These are phyloP conservation scores for Notamacropus eugenii DNA, from an alignment of 2,797 vertebrate genomes.

Conservation along the genomic window DNA sequence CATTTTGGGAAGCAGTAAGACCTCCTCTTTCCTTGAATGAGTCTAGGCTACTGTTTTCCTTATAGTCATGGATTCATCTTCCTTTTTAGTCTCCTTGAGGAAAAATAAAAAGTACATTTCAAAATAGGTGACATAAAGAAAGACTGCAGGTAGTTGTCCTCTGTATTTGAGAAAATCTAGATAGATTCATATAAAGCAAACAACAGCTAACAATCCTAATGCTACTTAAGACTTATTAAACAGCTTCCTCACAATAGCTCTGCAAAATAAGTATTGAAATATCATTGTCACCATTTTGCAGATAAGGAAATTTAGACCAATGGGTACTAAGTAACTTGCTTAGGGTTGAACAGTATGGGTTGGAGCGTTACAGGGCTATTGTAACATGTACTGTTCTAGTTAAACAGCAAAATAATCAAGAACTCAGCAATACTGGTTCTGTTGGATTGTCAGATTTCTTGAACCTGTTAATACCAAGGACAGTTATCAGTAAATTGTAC, in stretches of 20 bases:
- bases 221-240: neutral
- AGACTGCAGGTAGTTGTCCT: neutral
- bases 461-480: conserved; percentile 10
- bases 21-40: neutral
- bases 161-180: neutral
- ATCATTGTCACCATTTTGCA: neutral
- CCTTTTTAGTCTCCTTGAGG: conserved; percentile 5
- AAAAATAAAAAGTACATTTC: neutral
- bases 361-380: neutral
- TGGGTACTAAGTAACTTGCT: neutral
- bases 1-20: neutral
- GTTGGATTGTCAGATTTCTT: neutral
- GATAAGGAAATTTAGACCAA: neutral
- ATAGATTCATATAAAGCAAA: neutral
- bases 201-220: neutral
- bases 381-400: neutral
- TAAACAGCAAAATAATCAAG: conserved; percentile 20
- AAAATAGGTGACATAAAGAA: neutral
- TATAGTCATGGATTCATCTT: neutral
- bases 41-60: neutral
- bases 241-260: neutral
- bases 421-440: conserved; percentile 7
- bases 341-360: neutral
- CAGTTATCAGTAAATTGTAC: conserved; percentile 8
- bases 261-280: neutral